phyloP scores from a whole-genome alignment of 2,113 vertebrate genomes.

The Pithys albifrons region DNA sequence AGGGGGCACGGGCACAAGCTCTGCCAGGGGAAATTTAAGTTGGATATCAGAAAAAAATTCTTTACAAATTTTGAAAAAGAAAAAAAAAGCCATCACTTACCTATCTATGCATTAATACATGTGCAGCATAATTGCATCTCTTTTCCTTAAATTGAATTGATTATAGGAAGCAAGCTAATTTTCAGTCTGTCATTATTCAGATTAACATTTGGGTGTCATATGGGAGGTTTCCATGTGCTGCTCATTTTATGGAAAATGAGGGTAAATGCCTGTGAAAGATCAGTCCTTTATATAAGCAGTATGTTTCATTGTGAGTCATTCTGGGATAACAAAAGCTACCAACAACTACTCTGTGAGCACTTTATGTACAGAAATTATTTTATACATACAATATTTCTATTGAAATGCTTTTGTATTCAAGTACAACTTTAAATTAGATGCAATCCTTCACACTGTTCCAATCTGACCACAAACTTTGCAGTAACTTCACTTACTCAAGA shows the following conservation, averaged over 20 bases:
- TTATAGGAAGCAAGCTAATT: neutral
- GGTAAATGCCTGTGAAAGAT: neutral
- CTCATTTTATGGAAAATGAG: neutral
- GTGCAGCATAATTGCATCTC: neutral
- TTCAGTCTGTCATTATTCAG: neutral
- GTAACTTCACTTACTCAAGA: neutral
- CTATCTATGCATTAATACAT: neutral
- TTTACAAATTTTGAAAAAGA: too few species aligned
- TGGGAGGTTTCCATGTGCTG: neutral
- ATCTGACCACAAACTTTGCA: neutral
- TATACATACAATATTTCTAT: neutral
- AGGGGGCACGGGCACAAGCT: too few species aligned
- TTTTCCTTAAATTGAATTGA: neutral
- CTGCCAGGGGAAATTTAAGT: neutral
- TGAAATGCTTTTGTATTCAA: neutral
- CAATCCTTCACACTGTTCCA: neutral
- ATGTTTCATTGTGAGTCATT: neutral
- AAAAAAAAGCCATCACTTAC: neutral
- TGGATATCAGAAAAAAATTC: rapidly evolving
- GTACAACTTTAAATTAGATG: neutral
- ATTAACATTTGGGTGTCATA: neutral
- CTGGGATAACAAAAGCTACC: neutral
- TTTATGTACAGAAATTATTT: neutral
- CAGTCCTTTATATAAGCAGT: neutral
- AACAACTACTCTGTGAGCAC: neutral